Evolutionary conservation across 53 echinoderm and acorn worm species (phyloP).

Genomic region (Henricia sp.): DNA sequence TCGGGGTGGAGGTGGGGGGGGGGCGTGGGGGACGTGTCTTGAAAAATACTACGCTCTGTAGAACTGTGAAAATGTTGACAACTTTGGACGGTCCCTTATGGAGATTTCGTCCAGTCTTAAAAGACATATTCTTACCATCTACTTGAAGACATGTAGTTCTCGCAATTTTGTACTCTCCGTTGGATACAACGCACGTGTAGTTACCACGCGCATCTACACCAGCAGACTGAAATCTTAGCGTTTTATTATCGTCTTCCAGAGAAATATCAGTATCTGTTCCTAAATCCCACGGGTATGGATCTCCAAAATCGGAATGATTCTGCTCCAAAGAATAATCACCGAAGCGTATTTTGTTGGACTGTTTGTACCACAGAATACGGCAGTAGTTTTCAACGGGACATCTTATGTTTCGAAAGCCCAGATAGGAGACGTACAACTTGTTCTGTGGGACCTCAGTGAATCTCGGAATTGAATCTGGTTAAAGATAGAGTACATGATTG

Average conservation of each 20-base stretch:
- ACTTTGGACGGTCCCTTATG: too few relatives aligned
- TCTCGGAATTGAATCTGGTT: neutral
- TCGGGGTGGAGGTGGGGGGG: too few relatives aligned
- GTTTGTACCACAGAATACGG: slow-evolving; percentile 28
- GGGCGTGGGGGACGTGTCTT: too few relatives aligned
- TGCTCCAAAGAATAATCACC: too few relatives aligned
- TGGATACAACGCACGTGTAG: slow-evolving; percentile 45
- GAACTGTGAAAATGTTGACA: too few relatives aligned
- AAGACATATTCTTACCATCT: slow-evolving; percentile 20
- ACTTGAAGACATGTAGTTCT: slow-evolving; percentile 20
- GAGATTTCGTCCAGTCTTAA: too few relatives aligned
- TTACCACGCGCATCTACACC: neutral
- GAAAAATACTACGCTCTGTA: too few relatives aligned
- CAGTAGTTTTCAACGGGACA: slow-evolving; percentile 49
- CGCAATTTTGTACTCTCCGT: neutral
- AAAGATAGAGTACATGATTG: too few relatives aligned
- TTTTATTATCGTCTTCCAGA: slow-evolving; percentile 23
- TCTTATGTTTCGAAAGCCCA: neutral
- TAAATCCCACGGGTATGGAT: slow-evolving; percentile 30
- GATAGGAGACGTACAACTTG: slow-evolving; percentile 1
- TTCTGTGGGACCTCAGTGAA: neutral
- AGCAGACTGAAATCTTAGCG: slow-evolving; percentile 7
- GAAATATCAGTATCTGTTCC: neutral
- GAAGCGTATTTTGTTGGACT: too few relatives aligned
- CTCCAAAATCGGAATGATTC: too few relatives aligned